Evolutionary conservation across 2,888 invertebrate species (phyloP).

Genomic region (Latheticus oryzae): DNA sequence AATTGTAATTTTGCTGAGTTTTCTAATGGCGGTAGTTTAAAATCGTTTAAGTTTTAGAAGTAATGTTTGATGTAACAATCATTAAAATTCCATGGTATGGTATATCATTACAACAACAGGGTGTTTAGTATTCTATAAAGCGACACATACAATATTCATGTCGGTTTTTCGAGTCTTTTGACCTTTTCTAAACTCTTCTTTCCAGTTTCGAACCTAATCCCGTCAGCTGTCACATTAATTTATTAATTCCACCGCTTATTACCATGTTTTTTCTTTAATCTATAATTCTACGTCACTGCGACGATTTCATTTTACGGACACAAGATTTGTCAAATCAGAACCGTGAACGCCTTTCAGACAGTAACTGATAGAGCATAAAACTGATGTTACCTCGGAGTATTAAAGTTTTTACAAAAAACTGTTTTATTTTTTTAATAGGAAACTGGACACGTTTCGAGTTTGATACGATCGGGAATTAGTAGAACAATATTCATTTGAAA

Average conservation of each 20-base stretch:
- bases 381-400: conserved; percentile 8
- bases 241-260: conserved; percentile 30
- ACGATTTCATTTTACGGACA: conserved; percentile 24
- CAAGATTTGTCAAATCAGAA: conserved; percentile 33
- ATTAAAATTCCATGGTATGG: conserved; percentile 33
- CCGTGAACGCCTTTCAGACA: conserved; percentile 28
- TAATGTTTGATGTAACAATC: conserved; percentile 45
- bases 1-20: conserved; percentile 40
- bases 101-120: conserved; percentile 11
- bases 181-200: conserved; percentile 6
- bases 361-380: conserved; percentile 22
- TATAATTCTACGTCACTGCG: conserved; percentile 23
- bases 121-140: conserved; percentile 10
- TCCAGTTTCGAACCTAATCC: conserved; percentile 22
- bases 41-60: conserved; percentile 52
- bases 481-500: conserved; percentile 51
- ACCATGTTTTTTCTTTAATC: conserved; percentile 31
- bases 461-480: conserved; percentile 43
- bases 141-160: conserved; percentile 20
- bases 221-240: conserved; percentile 34
- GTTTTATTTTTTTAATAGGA: conserved; percentile 11
- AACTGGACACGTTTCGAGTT: conserved; percentile 17
- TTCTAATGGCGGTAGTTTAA: conserved; percentile 48
- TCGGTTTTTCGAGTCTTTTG: conserved; percentile 15
- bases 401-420: conserved; percentile 9